These are phyloP conservation scores for Cliona cf. orientalis DNA, from an alignment of 37 sponge, comb jelly and placozoan species.

Conservation along the genomic window DNA sequence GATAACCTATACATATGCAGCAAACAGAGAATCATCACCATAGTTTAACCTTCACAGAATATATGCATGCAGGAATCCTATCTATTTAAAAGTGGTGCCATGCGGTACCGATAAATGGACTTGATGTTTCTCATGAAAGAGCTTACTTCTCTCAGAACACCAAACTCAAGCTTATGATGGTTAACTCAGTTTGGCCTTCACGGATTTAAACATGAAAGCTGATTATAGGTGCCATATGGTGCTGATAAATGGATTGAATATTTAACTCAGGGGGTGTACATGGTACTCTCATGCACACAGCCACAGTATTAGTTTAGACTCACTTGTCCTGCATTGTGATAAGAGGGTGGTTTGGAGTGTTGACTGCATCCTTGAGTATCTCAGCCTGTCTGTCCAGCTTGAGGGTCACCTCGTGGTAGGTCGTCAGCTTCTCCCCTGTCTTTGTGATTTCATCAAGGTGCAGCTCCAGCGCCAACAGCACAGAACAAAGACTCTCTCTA, in stretches of 20 bases:
- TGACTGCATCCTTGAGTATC: constrained; percentile 72
- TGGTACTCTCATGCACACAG: background rate
- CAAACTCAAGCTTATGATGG: too few species aligned
- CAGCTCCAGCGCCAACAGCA: constrained; percentile 64
- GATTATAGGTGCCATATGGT: too few species aligned
- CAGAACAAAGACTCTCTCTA: constrained; percentile 65
- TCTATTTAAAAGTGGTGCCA: too few species aligned
- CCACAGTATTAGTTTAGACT: background rate
- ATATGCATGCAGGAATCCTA: background rate
- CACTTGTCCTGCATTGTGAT: constrained; percentile 90
- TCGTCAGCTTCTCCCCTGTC: constrained; percentile 54
- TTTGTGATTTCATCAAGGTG: constrained; percentile 64
- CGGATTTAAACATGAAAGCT: too few species aligned
- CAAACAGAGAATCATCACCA: background rate
- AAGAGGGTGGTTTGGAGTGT: constrained; percentile 79
- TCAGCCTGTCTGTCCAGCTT: constrained; percentile 68
- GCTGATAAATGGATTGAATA: too few species aligned
- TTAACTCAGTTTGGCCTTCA: too few species aligned
- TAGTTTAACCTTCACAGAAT: background rate
- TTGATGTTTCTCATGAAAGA: too few species aligned
- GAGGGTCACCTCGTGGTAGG: constrained; percentile 42
- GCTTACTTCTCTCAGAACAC: too few species aligned
- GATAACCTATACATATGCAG: constrained; percentile 46
- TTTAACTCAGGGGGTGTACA: too few species aligned
- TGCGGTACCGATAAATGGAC: too few species aligned